A percentile compares a stretch with the other conserved stretches of the same genome.
These are phyloP conservation scores for Elegia similella DNA, from an alignment of 2,888 invertebrate genomes.

Conservation along the genomic window DNA sequence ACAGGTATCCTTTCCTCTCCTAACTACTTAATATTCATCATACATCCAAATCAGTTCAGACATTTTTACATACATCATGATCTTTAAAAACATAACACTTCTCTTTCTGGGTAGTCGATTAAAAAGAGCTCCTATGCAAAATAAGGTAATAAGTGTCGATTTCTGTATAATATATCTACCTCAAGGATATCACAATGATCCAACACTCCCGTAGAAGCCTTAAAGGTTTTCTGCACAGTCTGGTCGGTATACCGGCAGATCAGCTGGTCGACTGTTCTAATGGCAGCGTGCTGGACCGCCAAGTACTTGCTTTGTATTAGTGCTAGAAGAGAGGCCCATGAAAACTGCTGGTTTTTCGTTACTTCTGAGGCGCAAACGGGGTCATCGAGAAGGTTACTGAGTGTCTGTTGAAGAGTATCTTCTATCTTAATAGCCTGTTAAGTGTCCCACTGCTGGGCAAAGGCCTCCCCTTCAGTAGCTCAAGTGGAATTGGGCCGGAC, in stretches of 20 bases:
- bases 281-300: constrained; percentile 72
- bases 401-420: constrained; percentile 49
- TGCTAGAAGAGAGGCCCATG: constrained; percentile 67
- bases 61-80: too few relatives aligned
- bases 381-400: constrained; percentile 77
- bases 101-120: too few relatives aligned
- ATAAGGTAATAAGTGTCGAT: too few relatives aligned
- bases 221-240: constrained; percentile 73
- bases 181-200: constrained; percentile 76
- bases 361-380: constrained; percentile 68
- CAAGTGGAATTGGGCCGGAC: too few relatives aligned
- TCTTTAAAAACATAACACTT: too few relatives aligned
- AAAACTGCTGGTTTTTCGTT: constrained; percentile 73
- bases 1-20: too few relatives aligned
- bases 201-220: constrained; percentile 70
- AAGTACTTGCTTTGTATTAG: constrained; percentile 73
- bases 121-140: too few relatives aligned
- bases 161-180: constrained; percentile 41
- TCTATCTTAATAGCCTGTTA: too few relatives aligned
- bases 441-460: too few relatives aligned
- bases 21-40: too few relatives aligned
- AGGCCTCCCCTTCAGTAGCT: too few relatives aligned
- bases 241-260: constrained; percentile 69
- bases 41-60: too few relatives aligned
- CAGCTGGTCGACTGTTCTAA: constrained; percentile 70